Evolutionary conservation across 2,888 invertebrate species (phyloP).

Genomic region (Junonia oenone): DNA sequence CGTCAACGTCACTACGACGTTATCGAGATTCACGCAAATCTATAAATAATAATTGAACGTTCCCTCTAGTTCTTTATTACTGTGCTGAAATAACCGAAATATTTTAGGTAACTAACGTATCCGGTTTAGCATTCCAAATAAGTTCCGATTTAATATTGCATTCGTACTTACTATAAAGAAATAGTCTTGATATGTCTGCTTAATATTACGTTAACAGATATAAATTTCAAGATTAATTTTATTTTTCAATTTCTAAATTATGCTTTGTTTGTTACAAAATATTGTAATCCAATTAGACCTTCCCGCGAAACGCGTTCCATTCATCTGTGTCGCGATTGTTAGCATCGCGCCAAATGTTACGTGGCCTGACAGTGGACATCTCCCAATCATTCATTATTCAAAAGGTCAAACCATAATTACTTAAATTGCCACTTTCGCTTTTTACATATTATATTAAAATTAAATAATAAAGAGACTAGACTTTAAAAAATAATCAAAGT

Average conservation of each 20-base stretch:
- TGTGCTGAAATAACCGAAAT: not conserved
- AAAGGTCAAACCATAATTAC: slow-evolving; percentile 54
- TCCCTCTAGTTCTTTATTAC: slow-evolving; percentile 11
- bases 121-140: not conserved
- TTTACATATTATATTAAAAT: not conserved
- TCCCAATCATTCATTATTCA: slow-evolving; percentile 61
- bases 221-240: no score
- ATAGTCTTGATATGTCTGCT: no score
- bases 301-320: not conserved
- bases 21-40: slow-evolving; percentile 35
- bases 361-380: slow-evolving; percentile 43
- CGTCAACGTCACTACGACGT: slow-evolving; percentile 23
- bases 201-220: no score
- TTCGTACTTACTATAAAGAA: no score
- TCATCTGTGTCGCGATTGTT: not conserved
- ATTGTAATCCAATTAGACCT: not conserved
- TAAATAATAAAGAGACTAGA: not conserved
- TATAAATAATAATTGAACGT: slow-evolving; percentile 31
- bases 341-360: not conserved
- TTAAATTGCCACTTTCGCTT: slow-evolving; percentile 9
- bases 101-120: not conserved
- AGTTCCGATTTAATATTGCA: not conserved
- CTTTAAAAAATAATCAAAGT: not conserved
- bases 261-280: no score
- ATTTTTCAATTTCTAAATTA: no score